These are phyloP conservation scores for Achroia grisella DNA, from an alignment of 1,140 invertebrate genomes.

Conservation along the genomic window DNA sequence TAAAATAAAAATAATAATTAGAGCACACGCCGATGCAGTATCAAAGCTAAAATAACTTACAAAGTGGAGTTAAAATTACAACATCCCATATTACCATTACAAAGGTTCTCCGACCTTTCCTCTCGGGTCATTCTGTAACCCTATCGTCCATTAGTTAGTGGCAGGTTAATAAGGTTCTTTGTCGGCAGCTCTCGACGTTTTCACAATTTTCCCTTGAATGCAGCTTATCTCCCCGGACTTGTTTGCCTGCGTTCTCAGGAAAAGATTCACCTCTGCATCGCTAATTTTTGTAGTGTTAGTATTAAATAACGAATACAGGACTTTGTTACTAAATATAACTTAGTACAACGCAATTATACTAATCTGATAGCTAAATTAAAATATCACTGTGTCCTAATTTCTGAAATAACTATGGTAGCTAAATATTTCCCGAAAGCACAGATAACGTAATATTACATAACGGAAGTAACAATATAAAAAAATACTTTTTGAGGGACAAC, in stretches of 20 bases:
- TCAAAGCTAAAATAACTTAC: conserved; percentile 1
- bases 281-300: conserved; percentile 57
- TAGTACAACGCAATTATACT: no score
- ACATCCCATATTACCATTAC: conserved; percentile 35
- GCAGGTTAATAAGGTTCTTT: conserved; percentile 66
- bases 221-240: conserved; percentile 50
- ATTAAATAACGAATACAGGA: conserved; percentile 50
- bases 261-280: conserved; percentile 35
- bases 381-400: no score
- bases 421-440: no score
- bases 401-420: no score
- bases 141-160: conserved; percentile 62
- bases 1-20: no score
- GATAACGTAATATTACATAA: no score
- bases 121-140: conserved; percentile 26
- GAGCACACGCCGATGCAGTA: background rate
- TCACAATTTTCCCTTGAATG: conserved; percentile 63
- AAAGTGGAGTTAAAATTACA: conserved; percentile 24
- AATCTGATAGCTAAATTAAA: no score
- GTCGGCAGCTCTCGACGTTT: conserved; percentile 39
- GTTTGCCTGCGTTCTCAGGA: conserved; percentile 43
- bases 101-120: conserved; percentile 20
- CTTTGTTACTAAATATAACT: no score
- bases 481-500: no score
- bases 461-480: no score